These are phyloP conservation scores for Oryzias celebensis DNA, from an alignment of 2,113 vertebrate species.

Conservation along the genomic window DNA sequence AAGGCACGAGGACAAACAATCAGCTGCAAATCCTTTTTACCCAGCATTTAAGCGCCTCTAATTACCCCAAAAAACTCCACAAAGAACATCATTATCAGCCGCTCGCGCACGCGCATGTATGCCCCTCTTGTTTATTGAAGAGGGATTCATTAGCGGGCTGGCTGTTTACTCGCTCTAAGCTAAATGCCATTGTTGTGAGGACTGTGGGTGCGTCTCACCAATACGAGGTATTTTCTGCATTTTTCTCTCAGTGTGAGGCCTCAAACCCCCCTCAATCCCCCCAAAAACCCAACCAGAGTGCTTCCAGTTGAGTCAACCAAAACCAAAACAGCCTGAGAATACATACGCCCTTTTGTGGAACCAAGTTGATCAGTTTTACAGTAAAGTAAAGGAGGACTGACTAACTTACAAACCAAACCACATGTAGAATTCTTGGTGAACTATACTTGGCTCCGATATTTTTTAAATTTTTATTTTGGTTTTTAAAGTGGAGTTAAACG, in stretches of 20 bases:
- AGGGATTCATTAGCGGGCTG: slow-evolving; percentile 62
- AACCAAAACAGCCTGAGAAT: background rate
- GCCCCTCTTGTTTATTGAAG: slow-evolving; percentile 56
- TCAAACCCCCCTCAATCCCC: background rate
- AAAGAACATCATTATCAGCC: slow-evolving; percentile 68
- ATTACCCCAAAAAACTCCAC: slow-evolving; percentile 63
- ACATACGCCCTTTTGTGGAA: background rate
- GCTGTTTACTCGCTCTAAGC: slow-evolving; percentile 55
- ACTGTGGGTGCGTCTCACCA: slow-evolving; percentile 59
- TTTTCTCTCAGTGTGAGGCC: background rate
- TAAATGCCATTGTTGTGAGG: slow-evolving; percentile 60
- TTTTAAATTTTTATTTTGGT: too few species aligned
- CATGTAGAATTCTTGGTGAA: too few species aligned
- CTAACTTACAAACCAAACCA: too few species aligned
- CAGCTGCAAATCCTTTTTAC: slow-evolving; percentile 64
- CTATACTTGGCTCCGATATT: too few species aligned
- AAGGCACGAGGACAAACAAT: slow-evolving; percentile 69
- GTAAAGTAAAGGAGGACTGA: too few species aligned
- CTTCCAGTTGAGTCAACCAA: background rate
- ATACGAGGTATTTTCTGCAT: slow-evolving; percentile 43
- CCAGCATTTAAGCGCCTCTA: slow-evolving; percentile 58
- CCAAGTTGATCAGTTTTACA: too few species aligned
- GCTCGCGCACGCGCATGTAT: slow-evolving; percentile 17
- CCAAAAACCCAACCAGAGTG: background rate
- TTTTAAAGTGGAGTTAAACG: too few species aligned